These are phyloP conservation scores for Eueides isabella DNA, from an alignment of 1,140 invertebrate species.

Conservation along the genomic window DNA sequence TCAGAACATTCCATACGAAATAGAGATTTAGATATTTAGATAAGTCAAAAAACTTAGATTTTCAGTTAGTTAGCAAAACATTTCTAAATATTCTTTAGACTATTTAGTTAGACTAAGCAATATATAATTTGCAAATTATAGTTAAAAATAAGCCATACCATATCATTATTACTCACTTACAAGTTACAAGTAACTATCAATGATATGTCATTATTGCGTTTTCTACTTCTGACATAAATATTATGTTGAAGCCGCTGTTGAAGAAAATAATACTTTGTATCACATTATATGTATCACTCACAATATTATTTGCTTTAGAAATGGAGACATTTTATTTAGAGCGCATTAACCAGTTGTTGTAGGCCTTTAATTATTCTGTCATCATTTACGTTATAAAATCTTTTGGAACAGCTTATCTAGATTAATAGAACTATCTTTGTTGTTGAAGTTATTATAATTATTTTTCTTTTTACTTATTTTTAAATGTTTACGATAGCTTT, in stretches of 20 bases:
- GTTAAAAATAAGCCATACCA: too few species aligned
- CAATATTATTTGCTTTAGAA: neutral
- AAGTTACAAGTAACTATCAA: too few species aligned
- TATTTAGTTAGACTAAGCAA: too few species aligned
- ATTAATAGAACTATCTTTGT: neutral
- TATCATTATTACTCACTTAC: too few species aligned
- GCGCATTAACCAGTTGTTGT: neutral
- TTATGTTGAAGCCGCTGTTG: neutral
- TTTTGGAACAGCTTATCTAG: neutral
- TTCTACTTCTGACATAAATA: neutral
- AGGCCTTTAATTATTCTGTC: neutral
- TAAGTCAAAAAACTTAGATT: too few species aligned
- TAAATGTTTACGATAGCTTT: neutral
- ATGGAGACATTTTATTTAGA: neutral
- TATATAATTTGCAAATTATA: too few species aligned
- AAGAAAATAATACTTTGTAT: neutral
- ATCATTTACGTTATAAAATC: neutral
- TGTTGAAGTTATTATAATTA: neutral
- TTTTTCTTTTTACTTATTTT: neutral
- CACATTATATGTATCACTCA: neutral
- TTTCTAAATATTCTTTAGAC: too few species aligned
- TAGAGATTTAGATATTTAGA: too few species aligned
- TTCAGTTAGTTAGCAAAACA: too few species aligned
- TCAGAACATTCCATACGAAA: too few species aligned
- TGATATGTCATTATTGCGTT: neutral